Evolutionary conservation across 2,113 vertebrate species (phyloP).

Genomic region (Paratilapia polleni): DNA sequence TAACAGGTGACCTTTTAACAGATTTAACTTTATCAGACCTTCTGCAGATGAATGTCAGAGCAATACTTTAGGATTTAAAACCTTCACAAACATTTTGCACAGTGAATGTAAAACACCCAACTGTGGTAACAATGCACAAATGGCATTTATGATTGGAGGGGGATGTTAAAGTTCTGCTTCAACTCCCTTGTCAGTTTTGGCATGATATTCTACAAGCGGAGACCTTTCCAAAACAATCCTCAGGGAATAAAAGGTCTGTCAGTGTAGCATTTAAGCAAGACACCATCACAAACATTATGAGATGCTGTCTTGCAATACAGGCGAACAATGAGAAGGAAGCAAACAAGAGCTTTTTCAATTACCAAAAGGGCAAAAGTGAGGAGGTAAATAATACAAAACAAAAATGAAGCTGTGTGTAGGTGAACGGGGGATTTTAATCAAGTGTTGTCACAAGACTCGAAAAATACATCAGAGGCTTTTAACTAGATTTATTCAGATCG

Average conservation of each 20-base stretch:
- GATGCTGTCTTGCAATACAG: neutral
- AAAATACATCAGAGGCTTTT: neutral
- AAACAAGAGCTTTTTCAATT: constrained; percentile 33
- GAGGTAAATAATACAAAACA: neutral
- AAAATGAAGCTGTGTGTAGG: neutral
- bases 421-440: neutral
- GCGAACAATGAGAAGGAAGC: neutral
- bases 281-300: neutral
- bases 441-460: neutral
- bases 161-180: no score
- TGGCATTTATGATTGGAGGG: no score
- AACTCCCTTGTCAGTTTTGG: neutral
- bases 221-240: constrained; percentile 14
- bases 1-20: neutral
- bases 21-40: fast-evolving
- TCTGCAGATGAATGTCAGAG: neutral
- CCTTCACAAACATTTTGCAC: no score
- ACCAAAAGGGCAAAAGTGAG: constrained; percentile 12
- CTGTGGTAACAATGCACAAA: no score
- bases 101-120: no score
- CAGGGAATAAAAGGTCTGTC: neutral
- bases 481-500: constrained; percentile 2
- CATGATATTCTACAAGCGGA: neutral
- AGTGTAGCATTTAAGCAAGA: neutral
- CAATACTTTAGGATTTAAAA: neutral